Percentiles rank a stretch among this genome's conserved stretches.
Conservation (phyloP, 2,797 vertebrate genomes). For the Eutrigla gurnardus region DNA sequence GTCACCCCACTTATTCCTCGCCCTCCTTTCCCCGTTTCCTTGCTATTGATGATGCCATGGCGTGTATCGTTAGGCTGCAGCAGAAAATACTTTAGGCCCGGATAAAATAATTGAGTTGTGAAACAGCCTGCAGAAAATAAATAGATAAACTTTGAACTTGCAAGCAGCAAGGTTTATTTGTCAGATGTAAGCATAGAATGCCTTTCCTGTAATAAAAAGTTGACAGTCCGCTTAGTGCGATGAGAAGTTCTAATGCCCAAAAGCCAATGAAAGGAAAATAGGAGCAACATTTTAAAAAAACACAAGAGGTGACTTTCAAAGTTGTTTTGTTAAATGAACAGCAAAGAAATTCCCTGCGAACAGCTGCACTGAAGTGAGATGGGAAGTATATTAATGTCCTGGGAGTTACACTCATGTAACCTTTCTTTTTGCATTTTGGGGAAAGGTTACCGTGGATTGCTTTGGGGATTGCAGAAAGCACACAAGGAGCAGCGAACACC, state of each 20-base stretch:
- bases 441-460: constrained; percentile 49
- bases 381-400: constrained; percentile 1
- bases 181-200: constrained; percentile 56
- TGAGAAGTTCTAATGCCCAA: constrained; percentile 52
- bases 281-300: constrained; percentile 2
- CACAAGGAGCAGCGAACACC: constrained; percentile 22
- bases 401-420: constrained; percentile 23
- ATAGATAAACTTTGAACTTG: constrained; percentile 64
- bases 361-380: not conserved
- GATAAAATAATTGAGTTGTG: constrained; percentile 35
- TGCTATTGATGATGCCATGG: constrained; percentile 39
- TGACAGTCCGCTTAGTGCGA: constrained; percentile 58
- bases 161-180: constrained; percentile 64
- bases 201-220: constrained; percentile 44
- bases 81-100: constrained; percentile 45
- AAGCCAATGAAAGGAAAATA: constrained; percentile 37
- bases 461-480: constrained; percentile 38
- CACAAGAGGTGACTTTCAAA: constrained; percentile 57
- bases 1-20: constrained; percentile 27
- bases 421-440: constrained; percentile 42
- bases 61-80: constrained; percentile 34
- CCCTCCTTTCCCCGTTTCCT: not conserved
- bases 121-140: constrained; percentile 43
- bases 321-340: constrained; percentile 30
- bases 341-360: not conserved